Base-by-base conservation (phyloP, 2,888 invertebrate genomes). In the Aphrophora alni region DNA sequence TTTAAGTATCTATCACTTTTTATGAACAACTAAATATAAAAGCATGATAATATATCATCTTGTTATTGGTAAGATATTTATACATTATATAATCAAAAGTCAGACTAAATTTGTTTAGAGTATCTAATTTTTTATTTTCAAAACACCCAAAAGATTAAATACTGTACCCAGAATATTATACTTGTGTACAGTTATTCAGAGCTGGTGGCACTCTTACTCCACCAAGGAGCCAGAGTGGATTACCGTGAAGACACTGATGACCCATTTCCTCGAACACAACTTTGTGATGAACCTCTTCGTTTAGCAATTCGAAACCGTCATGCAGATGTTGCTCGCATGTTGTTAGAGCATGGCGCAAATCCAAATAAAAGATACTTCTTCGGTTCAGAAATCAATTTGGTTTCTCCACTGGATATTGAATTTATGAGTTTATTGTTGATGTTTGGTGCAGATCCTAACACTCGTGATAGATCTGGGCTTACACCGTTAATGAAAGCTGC, bases 401-500 rank as follows among this genome's bases (percentile, higher is more conserved):
- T 97, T 2, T 95, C 94, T 0, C 90, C 92, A 8, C 88, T 93
- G 83, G 95, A 97, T 86, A 90, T 94, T 76, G 93, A 95, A 84
- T 96, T 95, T 86, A 87, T 97, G 87, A 94, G 95, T 87, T 89
- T 97, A 84, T 89, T 97, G 83, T 90, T 98, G 80, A 93, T 93
- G 24, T 95, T 95, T 87, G 97, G 97, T 1, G 97, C 97, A 0
- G 92, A 95, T 87, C 95, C 97, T 69, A 96, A 98, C 88, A 94
- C 95, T 27, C 90, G 95, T 78, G 97, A 97, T 87, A 90, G 98
- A 44, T 93, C 95, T 81, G 97, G 97, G 0, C 89, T 97, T 21
- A 97, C 97, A 0, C 96, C 97, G 0, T 89, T 98, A 26, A 98
- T 98, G 97, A 96, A 96, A 87, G 96, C 97, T 8, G 95, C 95